These are phyloP conservation scores for Ormia ochracea DNA, from an alignment of 2,888 invertebrate genomes.

Conservation along the genomic window DNA sequence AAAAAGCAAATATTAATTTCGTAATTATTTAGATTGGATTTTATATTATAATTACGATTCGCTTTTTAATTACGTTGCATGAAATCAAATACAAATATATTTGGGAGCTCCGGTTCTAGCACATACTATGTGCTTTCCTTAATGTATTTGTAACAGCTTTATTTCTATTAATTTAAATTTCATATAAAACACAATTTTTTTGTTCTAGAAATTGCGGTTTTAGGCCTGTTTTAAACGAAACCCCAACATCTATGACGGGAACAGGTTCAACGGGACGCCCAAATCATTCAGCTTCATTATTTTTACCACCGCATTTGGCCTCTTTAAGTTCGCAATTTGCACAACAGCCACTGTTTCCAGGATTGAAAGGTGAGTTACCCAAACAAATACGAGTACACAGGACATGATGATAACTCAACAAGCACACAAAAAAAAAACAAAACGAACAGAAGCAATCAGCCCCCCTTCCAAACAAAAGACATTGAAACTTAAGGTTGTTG, in stretches of 20 bases:
- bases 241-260: constrained; percentile 63
- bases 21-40: no score
- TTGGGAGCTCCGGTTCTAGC: no score
- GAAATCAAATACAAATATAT: no score
- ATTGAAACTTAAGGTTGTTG: background rate
- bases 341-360: constrained; percentile 89
- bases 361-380: constrained; percentile 86
- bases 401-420: constrained; percentile 29
- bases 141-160: background rate
- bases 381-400: constrained; percentile 10
- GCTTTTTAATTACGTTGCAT: no score
- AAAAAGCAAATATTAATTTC: no score
- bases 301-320: constrained; percentile 88
- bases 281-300: constrained; percentile 84
- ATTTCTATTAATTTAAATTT: no score
- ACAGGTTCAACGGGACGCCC: constrained; percentile 70
- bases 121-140: background rate
- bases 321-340: constrained; percentile 85
- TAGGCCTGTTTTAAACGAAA: constrained; percentile 80
- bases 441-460: background rate
- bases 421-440: background rate
- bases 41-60: no score
- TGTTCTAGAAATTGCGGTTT: constrained; percentile 80
- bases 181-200: no score
- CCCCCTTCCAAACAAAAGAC: background rate